Evolutionary conservation across 2,113 vertebrate species (phyloP).

Genomic region (Corythaeola cristata): DNA sequence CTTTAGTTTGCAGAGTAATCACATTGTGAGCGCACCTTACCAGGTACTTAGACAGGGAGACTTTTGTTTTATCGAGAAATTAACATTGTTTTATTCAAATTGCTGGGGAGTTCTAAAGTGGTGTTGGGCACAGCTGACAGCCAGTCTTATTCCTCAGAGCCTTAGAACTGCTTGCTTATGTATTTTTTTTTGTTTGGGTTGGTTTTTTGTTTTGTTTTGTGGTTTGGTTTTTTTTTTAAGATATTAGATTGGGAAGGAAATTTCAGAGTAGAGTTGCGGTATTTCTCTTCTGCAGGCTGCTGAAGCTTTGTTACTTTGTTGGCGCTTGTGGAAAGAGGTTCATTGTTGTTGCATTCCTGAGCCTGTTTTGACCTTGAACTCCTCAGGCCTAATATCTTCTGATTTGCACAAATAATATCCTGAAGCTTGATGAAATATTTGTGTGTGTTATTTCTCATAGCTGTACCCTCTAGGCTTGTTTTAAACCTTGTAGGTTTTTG

Average conservation of each 20-base stretch:
- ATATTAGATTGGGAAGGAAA: neutral
- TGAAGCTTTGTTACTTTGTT: neutral
- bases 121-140: neutral
- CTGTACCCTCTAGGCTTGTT: neutral
- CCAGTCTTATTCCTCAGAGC: neutral
- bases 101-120: neutral
- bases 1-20: neutral
- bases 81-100: neutral
- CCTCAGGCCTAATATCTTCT: neutral
- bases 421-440: neutral
- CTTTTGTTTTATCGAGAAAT: neutral
- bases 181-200: too few relatives aligned
- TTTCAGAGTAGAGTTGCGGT: neutral
- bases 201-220: neutral
- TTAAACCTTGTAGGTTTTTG: neutral
- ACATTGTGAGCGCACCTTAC: neutral
- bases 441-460: neutral
- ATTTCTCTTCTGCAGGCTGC: neutral
- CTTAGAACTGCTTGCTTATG: neutral
- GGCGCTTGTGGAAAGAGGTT: neutral
- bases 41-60: neutral
- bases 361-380: neutral
- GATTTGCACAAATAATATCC: neutral
- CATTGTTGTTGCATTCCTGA: neutral
- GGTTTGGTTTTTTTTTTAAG: neutral